Evolutionary conservation across 1,140 invertebrate species (phyloP).

Genomic region (Cydia fagiglandana): DNA sequence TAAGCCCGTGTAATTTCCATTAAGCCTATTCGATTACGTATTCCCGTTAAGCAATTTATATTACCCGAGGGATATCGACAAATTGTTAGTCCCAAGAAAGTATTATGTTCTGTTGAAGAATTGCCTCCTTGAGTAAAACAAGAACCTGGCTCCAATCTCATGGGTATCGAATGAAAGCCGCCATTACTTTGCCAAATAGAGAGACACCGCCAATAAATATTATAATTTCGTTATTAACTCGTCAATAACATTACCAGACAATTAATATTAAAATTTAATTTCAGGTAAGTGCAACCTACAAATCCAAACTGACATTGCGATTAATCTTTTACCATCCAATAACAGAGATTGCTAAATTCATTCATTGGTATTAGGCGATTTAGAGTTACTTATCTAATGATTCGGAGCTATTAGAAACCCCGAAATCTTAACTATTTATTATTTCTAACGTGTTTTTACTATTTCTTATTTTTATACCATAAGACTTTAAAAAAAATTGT

Average conservation of each 20-base stretch:
- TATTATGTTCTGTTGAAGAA: conserved; percentile 23
- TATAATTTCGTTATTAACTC: neutral
- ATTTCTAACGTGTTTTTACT: no score
- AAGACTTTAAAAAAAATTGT: no score
- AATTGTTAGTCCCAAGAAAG: conserved; percentile 26
- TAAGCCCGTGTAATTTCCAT: neutral
- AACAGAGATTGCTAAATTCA: no score
- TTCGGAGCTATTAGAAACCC: no score
- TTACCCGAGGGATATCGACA: conserved; percentile 20
- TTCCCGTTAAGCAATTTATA: conserved; percentile 28
- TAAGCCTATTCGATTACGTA: conserved; percentile 16
- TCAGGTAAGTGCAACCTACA: no score
- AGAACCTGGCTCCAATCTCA: conserved; percentile 3
- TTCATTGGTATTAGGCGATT: no score
- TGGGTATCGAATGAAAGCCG: conserved; percentile 14
- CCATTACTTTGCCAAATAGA: neutral
- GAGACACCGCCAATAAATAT: neutral
- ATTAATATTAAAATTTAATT: neutral
- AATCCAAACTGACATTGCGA: no score
- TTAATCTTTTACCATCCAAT: no score
- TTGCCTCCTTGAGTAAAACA: conserved; percentile 21
- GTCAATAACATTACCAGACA: neutral
- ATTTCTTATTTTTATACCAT: no score
- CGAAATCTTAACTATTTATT: no score
- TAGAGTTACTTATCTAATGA: no score